Conservation (phyloP, 2,888 invertebrate genomes). For the Drosophila recens region DNA sequence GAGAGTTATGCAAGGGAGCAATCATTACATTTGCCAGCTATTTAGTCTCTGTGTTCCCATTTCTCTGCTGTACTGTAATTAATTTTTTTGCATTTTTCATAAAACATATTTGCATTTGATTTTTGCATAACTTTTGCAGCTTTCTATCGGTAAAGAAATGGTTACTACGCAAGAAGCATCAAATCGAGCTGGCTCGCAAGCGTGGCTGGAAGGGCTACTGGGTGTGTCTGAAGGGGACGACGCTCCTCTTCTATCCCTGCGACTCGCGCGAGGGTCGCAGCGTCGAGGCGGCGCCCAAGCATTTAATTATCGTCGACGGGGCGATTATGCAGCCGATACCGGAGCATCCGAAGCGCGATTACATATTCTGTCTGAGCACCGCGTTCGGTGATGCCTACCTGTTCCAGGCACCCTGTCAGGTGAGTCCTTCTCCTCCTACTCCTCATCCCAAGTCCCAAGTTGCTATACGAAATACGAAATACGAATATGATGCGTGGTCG, state of each 20-base stretch:
- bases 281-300: constrained; percentile 96
- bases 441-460: too few species aligned
- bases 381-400: constrained; percentile 99
- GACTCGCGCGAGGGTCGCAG: constrained; percentile 96
- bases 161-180: constrained; percentile 97
- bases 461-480: constrained; percentile 15
- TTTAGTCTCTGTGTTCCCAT: not conserved
- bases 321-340: constrained; percentile 99
- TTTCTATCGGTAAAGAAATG: constrained; percentile 99
- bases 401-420: constrained; percentile 96
- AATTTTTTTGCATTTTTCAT: constrained; percentile 7
- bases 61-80: not conserved
- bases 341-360: constrained; percentile 99
- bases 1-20: constrained; percentile 6
- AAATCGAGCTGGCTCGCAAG: constrained; percentile 97
- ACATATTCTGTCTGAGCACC: constrained; percentile 99
- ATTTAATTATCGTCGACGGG: constrained; percentile 97
- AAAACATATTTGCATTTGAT: not conserved
- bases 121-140: constrained; percentile 86
- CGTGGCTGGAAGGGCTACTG: constrained; percentile 99
- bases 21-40: constrained; percentile 4
- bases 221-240: constrained; percentile 99
- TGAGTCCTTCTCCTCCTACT: constrained; percentile 83
- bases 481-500: constrained; percentile 34
- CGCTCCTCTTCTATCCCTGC: constrained; percentile 97